These are phyloP conservation scores for Eutolmus rufibarbis DNA, from an alignment of 2,888 invertebrate species.

Conservation along the genomic window DNA sequence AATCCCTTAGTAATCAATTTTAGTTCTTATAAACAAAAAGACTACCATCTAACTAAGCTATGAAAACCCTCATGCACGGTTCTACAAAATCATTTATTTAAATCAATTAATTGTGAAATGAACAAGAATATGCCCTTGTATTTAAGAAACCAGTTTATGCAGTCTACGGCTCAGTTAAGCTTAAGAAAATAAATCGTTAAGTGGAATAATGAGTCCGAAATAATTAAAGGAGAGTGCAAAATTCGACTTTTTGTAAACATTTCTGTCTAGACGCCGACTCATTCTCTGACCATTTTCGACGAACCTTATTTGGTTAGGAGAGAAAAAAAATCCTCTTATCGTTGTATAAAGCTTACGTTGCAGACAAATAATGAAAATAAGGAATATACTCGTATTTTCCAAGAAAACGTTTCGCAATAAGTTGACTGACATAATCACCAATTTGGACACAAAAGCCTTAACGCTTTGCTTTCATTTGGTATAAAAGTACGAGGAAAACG, in stretches of 20 bases:
- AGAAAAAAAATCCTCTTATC: neutral
- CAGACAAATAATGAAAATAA: neutral
- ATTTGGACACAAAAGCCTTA: neutral
- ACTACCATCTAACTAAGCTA: no score
- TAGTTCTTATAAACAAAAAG: no score
- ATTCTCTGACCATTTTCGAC: neutral
- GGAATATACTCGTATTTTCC: neutral
- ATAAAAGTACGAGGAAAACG: neutral
- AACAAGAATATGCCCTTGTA: no score
- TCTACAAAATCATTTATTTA: no score
- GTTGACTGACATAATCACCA: neutral
- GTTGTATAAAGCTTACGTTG: neutral
- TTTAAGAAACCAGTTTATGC: no score
- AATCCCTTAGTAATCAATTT: no score
- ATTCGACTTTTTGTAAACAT: neutral
- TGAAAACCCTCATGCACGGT: no score
- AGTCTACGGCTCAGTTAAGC: no score
- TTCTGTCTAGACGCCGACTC: neutral
- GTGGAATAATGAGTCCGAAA: neutral
- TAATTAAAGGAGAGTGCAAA: neutral
- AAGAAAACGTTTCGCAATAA: neutral
- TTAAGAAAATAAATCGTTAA: neutral
- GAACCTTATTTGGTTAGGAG: neutral
- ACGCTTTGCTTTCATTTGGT: neutral
- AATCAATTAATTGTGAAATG: no score